Conservation (phyloP, 2,888 invertebrate genomes). For the Carcina quercana region DNA sequence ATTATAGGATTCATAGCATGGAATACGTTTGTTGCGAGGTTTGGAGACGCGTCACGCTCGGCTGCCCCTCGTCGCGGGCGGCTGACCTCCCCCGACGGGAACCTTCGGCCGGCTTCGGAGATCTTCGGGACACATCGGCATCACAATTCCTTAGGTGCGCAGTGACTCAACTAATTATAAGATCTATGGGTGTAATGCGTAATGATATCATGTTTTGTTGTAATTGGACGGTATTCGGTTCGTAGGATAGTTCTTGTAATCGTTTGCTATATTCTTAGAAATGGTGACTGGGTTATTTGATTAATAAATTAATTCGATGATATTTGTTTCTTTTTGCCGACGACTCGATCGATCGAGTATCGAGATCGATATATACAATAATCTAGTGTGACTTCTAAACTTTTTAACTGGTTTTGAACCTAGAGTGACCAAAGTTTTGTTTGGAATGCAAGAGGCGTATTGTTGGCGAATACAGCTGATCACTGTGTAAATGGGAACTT, state of each 20-base stretch:
- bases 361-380: background rate
- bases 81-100: conserved; percentile 47
- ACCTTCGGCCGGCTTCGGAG: conserved; percentile 33
- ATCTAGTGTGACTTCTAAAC: too few relatives aligned
- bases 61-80: conserved; percentile 52
- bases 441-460: too few relatives aligned
- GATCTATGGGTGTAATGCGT: conserved; percentile 38
- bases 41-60: conserved; percentile 47
- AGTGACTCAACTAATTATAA: conserved; percentile 43
- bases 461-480: too few relatives aligned
- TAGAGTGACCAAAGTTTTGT: too few relatives aligned
- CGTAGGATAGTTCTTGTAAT: conserved; percentile 12
- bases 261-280: too few relatives aligned
- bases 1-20: conserved; percentile 35
- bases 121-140: conserved; percentile 17
- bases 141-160: conserved; percentile 45
- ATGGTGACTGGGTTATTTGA: too few relatives aligned
- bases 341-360: background rate
- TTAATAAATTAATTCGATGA: too few relatives aligned
- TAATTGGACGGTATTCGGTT: conserved; percentile 26
- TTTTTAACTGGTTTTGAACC: too few relatives aligned
- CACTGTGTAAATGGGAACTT: too few relatives aligned
- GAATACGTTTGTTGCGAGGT: conserved; percentile 35
- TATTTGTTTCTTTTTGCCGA: too few relatives aligned
- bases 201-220: conserved; percentile 33